Evolutionary conservation across 2,888 invertebrate species (phyloP), one percentile per base, ranked within the genome.

Genomic region (Synergus itoensis): DNA sequence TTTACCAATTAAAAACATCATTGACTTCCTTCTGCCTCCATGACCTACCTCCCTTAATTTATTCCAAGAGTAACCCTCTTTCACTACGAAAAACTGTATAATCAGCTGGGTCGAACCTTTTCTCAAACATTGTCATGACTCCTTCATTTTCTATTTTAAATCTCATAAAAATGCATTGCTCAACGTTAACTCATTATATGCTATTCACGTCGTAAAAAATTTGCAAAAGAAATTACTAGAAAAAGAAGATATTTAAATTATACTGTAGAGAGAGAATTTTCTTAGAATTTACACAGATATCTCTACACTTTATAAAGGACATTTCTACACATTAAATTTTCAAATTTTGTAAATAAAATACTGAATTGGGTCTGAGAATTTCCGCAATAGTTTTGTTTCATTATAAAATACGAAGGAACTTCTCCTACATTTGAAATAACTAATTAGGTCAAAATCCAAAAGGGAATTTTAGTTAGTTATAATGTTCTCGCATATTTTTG

Each of bases 101-200:
- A 73, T 73, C 73, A 73, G 73, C 16, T 73, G 28, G 53, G 53
- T 73, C 36, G 53, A 60, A 40, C 36, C 53, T 73, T 48, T 73
- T 73, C 69, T 73, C 73, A 73, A 73, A 73, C n/a, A 73, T 73
- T 53, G 73, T 36, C 36, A 73, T 48, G 53, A 53, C 53, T 73
- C n/a, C 73, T 73, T 40, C n/a, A 73, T 73, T 11, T n/a, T n/a
- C 28, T 53, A 53, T 73, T 73, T 73, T 73, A 73, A 53, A 53
- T 53, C 73, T 73, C 73, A 73, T 73, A 73, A 73, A 73, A 73
- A 73, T 73, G 45, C 73, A 73, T 53, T 73, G 73, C 73, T 36
- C 53, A 73, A 53, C 53, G 48, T 53, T 36, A 73, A 53, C 53
- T 73, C 73, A 73, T 73, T 36, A 73, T 40, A 48, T 73, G 48